Evolutionary conservation across 2,113 vertebrate species (phyloP), one percentile per base, ranked within the genome.

Genomic region (Clarias batrachus): DNA sequence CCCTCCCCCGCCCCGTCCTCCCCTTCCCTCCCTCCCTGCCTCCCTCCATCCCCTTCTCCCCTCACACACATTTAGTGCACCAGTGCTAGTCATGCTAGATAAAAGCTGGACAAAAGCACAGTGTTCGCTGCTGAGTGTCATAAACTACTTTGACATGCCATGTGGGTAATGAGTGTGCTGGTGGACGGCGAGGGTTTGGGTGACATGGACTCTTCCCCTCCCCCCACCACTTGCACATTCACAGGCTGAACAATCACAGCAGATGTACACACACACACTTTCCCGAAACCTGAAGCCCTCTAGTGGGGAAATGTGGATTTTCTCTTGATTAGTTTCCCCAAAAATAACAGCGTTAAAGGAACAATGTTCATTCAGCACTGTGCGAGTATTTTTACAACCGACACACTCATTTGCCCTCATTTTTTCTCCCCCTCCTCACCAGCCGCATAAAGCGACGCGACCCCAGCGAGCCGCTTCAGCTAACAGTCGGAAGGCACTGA

Each of bases 371-470:
- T 17, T 78, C 48, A 71, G 33, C 33, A 71, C 33, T 23, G 21
- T 48, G 48, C 7, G 48, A 48, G 48, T 48, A 48, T 48, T 48
- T 77, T 60, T 59, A 23, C 27, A 80, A 80, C 12, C 37, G 30
- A 73, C 54, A 82, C 62, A 59, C 14, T 68, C 19, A 19, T 30
- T 71, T 13, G 48, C 65, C 37, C 52, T 57, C 41, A 59, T 3
- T 73, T 19, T 65, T 21, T 13, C 41, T 48, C 59, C 17, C 33
- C 13, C 48, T 30, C 37, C 25, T 48, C 71, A 1, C 25, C 89
- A 97, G 96, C 92, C 95, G 91, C 95, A 96, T 91, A 97, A 96
- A 94, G 94, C 96, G 91, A 96, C 96, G 0, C 95, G 96, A 91
- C 91, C 95, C 93, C 95, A 95, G 91, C 93, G 96, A 91, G 93